These are phyloP conservation scores for Magallana nippona DNA, from an alignment of 2,888 invertebrate species.

Conservation along the genomic window DNA sequence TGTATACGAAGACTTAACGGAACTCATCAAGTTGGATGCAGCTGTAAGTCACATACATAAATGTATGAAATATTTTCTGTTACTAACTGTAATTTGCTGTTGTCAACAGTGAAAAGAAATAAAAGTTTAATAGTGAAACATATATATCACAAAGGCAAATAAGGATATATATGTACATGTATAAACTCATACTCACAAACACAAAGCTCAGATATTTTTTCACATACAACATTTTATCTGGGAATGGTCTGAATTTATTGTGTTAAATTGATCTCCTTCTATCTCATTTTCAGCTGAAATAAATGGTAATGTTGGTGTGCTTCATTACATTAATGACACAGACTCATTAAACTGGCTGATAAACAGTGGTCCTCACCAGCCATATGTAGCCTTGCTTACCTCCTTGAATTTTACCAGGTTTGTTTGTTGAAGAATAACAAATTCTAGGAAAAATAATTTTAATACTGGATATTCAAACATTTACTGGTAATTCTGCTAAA, in stretches of 20 bases:
- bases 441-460: background rate
- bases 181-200: no score
- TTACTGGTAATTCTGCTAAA: no score
- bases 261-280: background rate
- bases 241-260: no score
- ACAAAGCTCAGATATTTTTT: no score
- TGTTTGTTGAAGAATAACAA: slow-evolving; percentile 40
- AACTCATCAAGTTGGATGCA: slow-evolving; percentile 96
- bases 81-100: no score
- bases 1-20: slow-evolving; percentile 96
- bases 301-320: slow-evolving; percentile 91
- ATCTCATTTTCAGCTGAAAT: slow-evolving; percentile 84
- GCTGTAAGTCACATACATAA: slow-evolving; percentile 85
- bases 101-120: no score
- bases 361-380: slow-evolving; percentile 86
- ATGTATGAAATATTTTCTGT: no score
- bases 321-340: slow-evolving; percentile 86
- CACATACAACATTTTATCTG: no score
- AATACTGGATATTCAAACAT: no score
- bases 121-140: no score
- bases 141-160: no score
- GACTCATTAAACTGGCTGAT: slow-evolving; percentile 89
- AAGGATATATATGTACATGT: no score
- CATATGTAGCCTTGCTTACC: slow-evolving; percentile 87
- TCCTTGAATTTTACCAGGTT: slow-evolving; percentile 68